Percentiles rank a stretch among this genome's conserved stretches.
phyloP scores from a whole-genome alignment of 2,888 invertebrate species.

The Nasonovia ribisnigri region DNA sequence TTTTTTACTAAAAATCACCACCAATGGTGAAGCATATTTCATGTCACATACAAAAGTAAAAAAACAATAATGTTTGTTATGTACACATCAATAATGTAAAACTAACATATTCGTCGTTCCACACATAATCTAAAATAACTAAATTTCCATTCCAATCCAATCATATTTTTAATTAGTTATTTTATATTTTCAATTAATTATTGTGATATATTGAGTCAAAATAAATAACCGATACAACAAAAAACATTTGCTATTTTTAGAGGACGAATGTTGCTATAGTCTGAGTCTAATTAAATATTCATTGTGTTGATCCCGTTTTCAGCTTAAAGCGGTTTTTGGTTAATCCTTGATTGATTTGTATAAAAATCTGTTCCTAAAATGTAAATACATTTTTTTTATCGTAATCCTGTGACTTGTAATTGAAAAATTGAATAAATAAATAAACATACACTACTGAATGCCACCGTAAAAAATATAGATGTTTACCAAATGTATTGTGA shows the following conservation, averaged over 20 bases:
- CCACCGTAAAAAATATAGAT: background rate
- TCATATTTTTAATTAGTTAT: background rate
- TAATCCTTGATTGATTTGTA: slow-evolving; percentile 22
- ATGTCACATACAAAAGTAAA: background rate
- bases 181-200: background rate
- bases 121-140: background rate
- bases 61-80: background rate
- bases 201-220: background rate
- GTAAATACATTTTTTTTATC: background rate
- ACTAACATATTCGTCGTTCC: background rate
- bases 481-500: background rate
- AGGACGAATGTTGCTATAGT: background rate
- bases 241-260: background rate
- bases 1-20: background rate
- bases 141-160: background rate
- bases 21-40: background rate
- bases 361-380: background rate
- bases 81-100: background rate
- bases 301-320: background rate
- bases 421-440: slow-evolving; percentile 15
- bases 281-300: slow-evolving; percentile 9
- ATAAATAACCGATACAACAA: background rate
- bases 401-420: background rate
- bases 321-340: background rate
- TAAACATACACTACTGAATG: background rate